Conservation (phyloP, 2,113 vertebrate species). For the Salvator merianae region DNA sequence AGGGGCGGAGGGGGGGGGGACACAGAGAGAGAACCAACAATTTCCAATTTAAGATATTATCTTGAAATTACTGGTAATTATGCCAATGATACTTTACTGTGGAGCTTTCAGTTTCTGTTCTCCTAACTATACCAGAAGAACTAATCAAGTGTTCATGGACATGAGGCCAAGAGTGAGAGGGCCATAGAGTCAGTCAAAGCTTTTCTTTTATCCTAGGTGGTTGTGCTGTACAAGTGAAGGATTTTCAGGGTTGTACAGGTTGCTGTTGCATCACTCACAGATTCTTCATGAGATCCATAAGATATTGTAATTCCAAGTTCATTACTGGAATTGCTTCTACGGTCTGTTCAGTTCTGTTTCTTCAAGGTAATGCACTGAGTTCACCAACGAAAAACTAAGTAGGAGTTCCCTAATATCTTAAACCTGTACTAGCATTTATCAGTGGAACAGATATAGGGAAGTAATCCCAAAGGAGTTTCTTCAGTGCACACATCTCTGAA, state of each 20-base stretch:
- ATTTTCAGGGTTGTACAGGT: neutral
- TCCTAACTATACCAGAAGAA: neutral
- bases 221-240: neutral
- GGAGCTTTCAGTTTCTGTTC: neutral
- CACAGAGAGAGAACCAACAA: neutral
- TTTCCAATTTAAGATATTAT: neutral
- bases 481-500: neutral
- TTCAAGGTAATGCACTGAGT: neutral
- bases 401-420: too few relatives aligned
- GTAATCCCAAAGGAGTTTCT: neutral
- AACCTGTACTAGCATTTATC: too few relatives aligned
- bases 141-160: neutral
- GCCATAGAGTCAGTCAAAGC: neutral
- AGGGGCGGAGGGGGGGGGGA: too few relatives aligned
- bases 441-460: neutral
- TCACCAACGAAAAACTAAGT: neutral
- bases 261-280: neutral
- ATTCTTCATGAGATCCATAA: neutral
- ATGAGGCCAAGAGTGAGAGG: neutral
- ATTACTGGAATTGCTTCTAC: neutral
- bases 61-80: neutral
- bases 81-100: neutral
- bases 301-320: neutral
- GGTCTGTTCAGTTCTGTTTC: neutral
- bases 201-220: neutral